phyloP scores from a whole-genome alignment of 2,113 vertebrate species.

The Indicator indicator region DNA sequence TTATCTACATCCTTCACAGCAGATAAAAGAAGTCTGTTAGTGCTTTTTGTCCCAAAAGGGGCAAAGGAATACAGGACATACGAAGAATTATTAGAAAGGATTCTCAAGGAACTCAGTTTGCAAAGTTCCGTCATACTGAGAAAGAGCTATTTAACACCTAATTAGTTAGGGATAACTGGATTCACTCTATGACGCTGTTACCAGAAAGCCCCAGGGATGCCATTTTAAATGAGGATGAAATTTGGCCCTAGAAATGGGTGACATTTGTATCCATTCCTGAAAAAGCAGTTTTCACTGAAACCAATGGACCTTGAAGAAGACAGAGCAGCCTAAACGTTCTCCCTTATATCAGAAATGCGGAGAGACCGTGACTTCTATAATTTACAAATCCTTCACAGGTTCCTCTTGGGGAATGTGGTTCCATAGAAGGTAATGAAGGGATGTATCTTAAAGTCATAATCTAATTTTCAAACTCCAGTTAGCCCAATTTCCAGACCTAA shows the following conservation, averaged over 20 bases:
- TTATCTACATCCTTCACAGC: background rate
- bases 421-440: slow-evolving; percentile 25
- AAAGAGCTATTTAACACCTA: background rate
- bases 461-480: slow-evolving; percentile 34
- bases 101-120: background rate
- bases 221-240: background rate
- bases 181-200: background rate
- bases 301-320: background rate
- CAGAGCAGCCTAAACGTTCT: background rate
- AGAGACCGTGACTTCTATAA: background rate
- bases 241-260: background rate
- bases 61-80: background rate
- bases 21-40: background rate
- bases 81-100: background rate
- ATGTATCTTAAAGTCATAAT: slow-evolving; percentile 51
- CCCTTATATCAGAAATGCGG: background rate
- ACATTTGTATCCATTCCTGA: background rate
- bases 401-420: slow-evolving; percentile 29
- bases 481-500: slow-evolving; percentile 49
- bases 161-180: background rate
- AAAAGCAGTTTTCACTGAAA: background rate
- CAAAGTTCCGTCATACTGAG: background rate
- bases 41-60: background rate
- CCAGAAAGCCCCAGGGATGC: background rate
- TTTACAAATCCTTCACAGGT: background rate